Evolutionary conservation across 1,140 invertebrate genomes (phyloP), one percentile per base, ranked within the genome.

Genomic region (Drosophila sp.): DNA sequence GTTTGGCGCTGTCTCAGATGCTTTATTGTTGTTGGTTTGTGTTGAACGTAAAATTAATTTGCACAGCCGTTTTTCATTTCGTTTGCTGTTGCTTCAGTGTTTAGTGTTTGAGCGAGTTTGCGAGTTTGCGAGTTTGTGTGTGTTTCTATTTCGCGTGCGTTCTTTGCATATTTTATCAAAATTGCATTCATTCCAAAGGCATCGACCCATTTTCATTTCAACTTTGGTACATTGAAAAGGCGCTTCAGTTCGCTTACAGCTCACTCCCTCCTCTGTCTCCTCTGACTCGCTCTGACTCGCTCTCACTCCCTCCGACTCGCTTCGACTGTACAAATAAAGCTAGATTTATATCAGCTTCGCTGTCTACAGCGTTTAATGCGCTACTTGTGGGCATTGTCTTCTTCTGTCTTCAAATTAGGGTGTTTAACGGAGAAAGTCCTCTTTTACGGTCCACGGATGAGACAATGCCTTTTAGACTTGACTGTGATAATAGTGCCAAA

Each of bases 31-130:
- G 69, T 71, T 84, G 73, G 58, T 72, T 84, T 74, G 63, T 65
- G 77, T 77, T 81, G 70, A 81, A 81, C 78, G 82, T 81, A 76
- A 86, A 86, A 86, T 86, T 87, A 86, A 86, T 86, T 86, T 86
- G 74, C 82, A 66, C 78, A 81, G 82, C 78, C 81, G 81, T 86
- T 86, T 86, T 86, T 86, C 81, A 86, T 86, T 84, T 81, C 78
- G 71, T 72, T 86, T 76, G 82, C 80, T 78, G 77, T 70, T 75
- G 64, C 79, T 80, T 67, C 75, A 78, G 64, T 86, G 81, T 80
- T 80, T 84, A 86, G 73, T 84, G 80, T 74, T 70, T 76, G 58
- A 41, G 40, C 1, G 34, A 27, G 21, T 29, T 38, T 70, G 58
- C 1, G 34, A 27, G 21, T 29, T 38, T 70, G 58, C 21, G 21